Evolutionary conservation across 2,888 invertebrate genomes (phyloP), one percentile per base, ranked within the genome.

Genomic region (Drosophila gaucha): DNA sequence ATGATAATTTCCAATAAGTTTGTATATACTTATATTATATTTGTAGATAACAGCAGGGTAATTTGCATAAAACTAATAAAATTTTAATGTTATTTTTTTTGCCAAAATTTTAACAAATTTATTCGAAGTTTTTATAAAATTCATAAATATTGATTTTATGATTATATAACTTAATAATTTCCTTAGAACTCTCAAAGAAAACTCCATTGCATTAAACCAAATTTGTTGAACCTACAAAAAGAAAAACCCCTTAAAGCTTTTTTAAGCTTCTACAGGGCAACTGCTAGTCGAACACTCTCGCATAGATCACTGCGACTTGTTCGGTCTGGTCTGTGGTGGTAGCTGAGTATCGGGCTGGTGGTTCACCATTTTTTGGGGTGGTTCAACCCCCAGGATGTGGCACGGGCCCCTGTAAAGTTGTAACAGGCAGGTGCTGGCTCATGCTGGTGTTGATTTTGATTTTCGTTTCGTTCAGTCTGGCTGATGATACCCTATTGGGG

Each of bases 331-430:
- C 49, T 44, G 20, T 54, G 56, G 47, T 54, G 58, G 67, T 38
- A 30, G 38, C 38, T 38, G 20, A 14, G 39, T 39, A n/a, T 9
- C 50, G 56, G 47, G 64, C 59, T 75, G 63, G 57, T 60, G 59
- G 41, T 49, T 20, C 41, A 46, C 47, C 30, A 44, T 9, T 20
- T 52, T 58, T 75, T 84, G 80, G 83, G 86, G 83, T 84, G 84
- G 86, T 69, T 84, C 86, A 84, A 84, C 83, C 83, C 80, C 86
- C 83, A 84, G 82, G 76, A 74, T 77, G 28, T 78, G 86, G 80
- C 85, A 80, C 87, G 85, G 64, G 75, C 63, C 79, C 79, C 64
- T 80, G 79, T 82, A 85, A 86, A 86, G 78, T 87, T 85, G 87
- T 80, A 80, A 78, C 64, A 85, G 87, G 87, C 87, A 85, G 85